Percentiles rank a stretch among this genome's conserved stretches.
These are phyloP conservation scores for Gnathonemus echidnorhynchus DNA, from an alignment of 2,113 vertebrate species.

Conservation along the genomic window DNA sequence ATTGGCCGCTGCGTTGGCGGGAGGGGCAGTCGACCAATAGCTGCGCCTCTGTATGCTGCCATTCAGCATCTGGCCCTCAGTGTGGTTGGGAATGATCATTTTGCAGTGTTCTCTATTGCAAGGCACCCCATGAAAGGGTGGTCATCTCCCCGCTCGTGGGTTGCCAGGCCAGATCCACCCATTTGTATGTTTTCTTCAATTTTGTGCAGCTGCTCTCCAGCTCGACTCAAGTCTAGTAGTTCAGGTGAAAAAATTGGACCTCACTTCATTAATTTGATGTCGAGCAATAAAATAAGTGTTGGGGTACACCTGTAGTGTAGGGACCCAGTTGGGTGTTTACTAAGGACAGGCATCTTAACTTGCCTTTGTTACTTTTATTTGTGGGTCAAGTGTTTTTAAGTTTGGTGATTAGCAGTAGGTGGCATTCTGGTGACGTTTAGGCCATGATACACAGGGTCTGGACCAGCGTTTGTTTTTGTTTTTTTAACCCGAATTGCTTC, in stretches of 20 bases:
- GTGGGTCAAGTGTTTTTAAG: neutral
- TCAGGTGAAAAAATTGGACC: neutral
- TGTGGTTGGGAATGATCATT: neutral
- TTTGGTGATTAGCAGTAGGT: neutral
- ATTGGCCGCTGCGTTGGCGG: neutral
- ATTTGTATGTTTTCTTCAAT: neutral
- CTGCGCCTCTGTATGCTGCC: neutral
- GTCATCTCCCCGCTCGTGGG: neutral
- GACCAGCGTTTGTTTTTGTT: neutral
- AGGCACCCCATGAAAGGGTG: neutral
- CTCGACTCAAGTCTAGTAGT: neutral
- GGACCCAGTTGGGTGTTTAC: neutral
- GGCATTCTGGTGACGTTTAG: neutral
- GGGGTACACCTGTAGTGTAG: neutral
- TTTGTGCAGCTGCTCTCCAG: neutral
- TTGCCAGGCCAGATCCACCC: neutral
- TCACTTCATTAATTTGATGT: neutral
- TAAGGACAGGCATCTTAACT: neutral
- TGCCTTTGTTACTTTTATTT: neutral
- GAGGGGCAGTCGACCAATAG: neutral
- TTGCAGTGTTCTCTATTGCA: neutral
- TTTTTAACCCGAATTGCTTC: neutral
- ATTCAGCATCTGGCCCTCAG: neutral
- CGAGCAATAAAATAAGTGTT: neutral
- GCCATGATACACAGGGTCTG: neutral